Base-by-base conservation (phyloP, 2,113 vertebrate species). In the Pongo abelii region DNA sequence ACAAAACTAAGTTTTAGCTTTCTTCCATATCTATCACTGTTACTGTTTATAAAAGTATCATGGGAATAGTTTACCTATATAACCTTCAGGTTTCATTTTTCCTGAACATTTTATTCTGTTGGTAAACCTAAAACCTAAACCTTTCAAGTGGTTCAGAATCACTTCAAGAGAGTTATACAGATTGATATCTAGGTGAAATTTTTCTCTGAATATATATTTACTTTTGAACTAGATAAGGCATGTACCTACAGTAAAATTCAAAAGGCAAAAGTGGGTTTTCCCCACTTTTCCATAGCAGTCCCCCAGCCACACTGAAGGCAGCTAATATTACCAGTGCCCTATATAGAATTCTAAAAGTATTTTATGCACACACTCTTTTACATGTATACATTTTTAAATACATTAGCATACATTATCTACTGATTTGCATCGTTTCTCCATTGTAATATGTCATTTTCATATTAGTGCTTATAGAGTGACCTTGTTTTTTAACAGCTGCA, bases 201-300 rank as follows among this genome's bases (percentile, higher is more conserved):
- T 84, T 89, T 61, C 77, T 91, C 48, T 70, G 79, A 74, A 96
- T 81, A 48, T 48, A 27, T 35, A n/a, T 83, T 91, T 89, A 46
- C 48, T 27, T 85, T 89, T 67, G n/a, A 17, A 75, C 35, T 78
- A 46, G 12, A 46, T 86, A 95, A 93, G 30, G 13, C 18, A 85
- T 67, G 12, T 32, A 35, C 6, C 40, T 52, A 80, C 32, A 91
- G 67, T 93, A 89, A 91, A 96, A 96, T 84, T 94, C 48, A 52
- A 84, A 96, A 96, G 59, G 6, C n/a, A 61, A 84, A 91, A 55
- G 79, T 32, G 81, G 75, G 3, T 75, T 92, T 96, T 89, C 67
- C 50, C 57, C 52, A 55, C 52, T 55, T 55, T 55, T 80, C 35
- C 17, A 38, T 59, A 38, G 22, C 48, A 70, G 57, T 93, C 0